phyloP scores from a whole-genome alignment of 92 coral and sea anemone genomes.

The Actinernus sp. region DNA sequence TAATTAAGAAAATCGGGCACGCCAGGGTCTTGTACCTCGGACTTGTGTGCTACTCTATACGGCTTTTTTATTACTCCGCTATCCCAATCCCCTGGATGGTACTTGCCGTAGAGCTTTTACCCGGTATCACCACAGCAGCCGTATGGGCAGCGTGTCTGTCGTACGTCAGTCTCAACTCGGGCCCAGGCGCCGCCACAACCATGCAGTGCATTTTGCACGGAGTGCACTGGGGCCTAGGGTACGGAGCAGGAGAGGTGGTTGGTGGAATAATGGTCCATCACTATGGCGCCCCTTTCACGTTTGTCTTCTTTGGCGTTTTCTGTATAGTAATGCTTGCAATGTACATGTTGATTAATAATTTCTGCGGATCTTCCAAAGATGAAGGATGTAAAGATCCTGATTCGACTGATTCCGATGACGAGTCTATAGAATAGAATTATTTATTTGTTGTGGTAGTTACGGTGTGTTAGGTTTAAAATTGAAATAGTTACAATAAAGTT shows the following conservation, averaged over 20 bases:
- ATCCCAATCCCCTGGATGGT: slow-evolving; percentile 97
- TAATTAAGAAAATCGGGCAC: slow-evolving; percentile 94
- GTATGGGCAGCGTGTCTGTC: slow-evolving; percentile 99
- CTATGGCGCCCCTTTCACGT: slow-evolving; percentile 95
- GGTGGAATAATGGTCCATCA: slow-evolving; percentile 98
- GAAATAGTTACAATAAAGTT: too few species aligned
- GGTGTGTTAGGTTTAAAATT: too few species aligned
- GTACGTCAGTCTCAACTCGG: slow-evolving; percentile 96
- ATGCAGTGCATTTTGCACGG: slow-evolving; percentile 99
- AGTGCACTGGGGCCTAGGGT: slow-evolving; percentile 99
- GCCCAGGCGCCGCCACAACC: slow-evolving; percentile 99
- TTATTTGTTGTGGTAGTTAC: too few species aligned
- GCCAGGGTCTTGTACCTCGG: slow-evolving; percentile 97
- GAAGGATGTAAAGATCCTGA: too few species aligned
- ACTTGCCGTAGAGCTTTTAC: slow-evolving; percentile 91
- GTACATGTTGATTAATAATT: slow-evolving; percentile 85
- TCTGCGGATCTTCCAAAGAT: slow-evolving; percentile 68
- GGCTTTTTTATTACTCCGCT: slow-evolving; percentile 92
- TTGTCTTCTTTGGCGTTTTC: slow-evolving; percentile 86
- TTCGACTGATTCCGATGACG: too few species aligned
- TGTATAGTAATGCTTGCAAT: slow-evolving; percentile 80
- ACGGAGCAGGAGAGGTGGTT: slow-evolving; percentile 98
- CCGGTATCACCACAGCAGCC: slow-evolving; percentile 99
- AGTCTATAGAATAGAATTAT: too few species aligned
- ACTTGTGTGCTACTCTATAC: slow-evolving; percentile 85